Conservation (phyloP, 1,140 invertebrate genomes). For the Nasonia giraulti region DNA sequence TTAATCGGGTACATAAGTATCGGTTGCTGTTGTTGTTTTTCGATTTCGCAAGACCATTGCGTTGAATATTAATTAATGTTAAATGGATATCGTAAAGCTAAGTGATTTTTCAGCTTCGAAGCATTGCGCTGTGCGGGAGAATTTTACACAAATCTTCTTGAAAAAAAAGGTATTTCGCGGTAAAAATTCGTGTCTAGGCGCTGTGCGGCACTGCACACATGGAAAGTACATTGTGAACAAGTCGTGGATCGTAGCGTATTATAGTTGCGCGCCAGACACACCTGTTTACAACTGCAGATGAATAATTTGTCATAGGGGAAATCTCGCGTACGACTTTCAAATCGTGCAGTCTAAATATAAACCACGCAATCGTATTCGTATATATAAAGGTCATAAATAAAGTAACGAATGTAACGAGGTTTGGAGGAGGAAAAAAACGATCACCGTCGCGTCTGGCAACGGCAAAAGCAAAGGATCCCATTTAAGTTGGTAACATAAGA, state of each 20-base stretch:
- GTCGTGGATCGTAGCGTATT: neutral
- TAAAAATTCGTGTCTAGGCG: neutral
- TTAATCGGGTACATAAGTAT: slow-evolving; percentile 9
- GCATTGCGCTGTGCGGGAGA: neutral
- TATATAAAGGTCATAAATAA: neutral
- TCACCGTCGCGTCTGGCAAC: neutral
- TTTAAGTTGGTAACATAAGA: slow-evolving; percentile 35
- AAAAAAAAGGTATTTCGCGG: neutral
- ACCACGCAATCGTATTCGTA: neutral
- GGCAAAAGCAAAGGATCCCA: slow-evolving; percentile 23
- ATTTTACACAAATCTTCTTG: neutral
- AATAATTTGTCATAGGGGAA: neutral
- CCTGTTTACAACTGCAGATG: neutral
- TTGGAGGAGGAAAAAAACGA: neutral
- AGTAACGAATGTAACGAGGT: neutral
- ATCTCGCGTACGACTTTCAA: neutral
- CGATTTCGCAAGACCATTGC: slow-evolving; percentile 7
- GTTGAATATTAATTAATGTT: slow-evolving; percentile 32
- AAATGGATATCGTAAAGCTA: slow-evolving; percentile 28
- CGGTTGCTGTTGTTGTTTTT: neutral
- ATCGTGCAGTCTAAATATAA: neutral
- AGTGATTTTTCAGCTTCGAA: neutral
- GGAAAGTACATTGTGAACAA: neutral
- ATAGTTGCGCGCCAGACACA: neutral
- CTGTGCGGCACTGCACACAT: neutral